Conservation (phyloP, 2,888 invertebrate genomes). For the Galerucella pusilla region DNA sequence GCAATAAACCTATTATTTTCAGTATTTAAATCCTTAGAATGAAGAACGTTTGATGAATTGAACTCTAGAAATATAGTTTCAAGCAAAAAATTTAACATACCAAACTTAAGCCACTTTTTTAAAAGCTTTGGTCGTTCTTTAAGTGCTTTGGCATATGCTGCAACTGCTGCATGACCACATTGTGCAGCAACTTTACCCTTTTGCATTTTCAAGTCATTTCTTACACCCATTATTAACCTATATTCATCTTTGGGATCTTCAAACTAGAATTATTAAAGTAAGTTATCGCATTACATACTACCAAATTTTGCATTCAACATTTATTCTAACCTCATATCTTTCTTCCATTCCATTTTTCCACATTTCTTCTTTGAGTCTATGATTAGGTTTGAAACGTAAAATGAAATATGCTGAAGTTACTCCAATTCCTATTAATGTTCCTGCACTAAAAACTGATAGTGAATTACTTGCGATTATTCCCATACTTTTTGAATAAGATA, state of each 20-base stretch:
- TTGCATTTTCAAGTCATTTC: constrained; percentile 93
- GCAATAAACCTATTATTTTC: background rate
- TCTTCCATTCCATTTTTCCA: constrained; percentile 59
- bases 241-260: constrained; percentile 68
- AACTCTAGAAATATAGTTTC: background rate
- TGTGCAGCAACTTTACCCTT: constrained; percentile 96
- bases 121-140: constrained; percentile 72
- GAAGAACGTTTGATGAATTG: background rate
- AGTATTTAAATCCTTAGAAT: no score
- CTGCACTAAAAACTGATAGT: constrained; percentile 57
- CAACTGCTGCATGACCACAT: constrained; percentile 94
- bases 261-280: constrained; percentile 49
- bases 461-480: constrained; percentile 56
- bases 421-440: constrained; percentile 59
- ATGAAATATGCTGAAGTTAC: constrained; percentile 57
- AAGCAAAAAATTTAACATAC: constrained; percentile 39
- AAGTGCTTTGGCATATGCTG: constrained; percentile 80
- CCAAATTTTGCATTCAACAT: background rate
- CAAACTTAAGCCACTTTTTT: constrained; percentile 67
- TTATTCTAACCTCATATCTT: constrained; percentile 56
- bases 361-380: constrained; percentile 45
- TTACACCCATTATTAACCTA: constrained; percentile 87
- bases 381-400: constrained; percentile 45
- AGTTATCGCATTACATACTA: constrained; percentile 3
- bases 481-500: constrained; percentile 46